A percentile compares a stretch with the other conserved stretches of the same genome.
These are phyloP conservation scores for Dicyrtoma fusca DNA, from an alignment of 2,888 invertebrate species.

Conservation along the genomic window DNA sequence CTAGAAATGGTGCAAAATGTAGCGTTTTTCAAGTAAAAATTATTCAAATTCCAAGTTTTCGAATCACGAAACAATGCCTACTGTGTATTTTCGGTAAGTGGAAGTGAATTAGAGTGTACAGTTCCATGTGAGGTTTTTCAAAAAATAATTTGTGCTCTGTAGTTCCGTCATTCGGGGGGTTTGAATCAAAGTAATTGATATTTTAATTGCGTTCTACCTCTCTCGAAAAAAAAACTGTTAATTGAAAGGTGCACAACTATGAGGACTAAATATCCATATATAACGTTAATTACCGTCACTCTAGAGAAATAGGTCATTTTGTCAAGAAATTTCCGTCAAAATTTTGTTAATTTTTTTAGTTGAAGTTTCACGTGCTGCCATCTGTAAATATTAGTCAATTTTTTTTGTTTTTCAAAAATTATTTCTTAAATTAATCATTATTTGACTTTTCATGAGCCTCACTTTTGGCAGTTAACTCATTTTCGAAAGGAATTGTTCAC, in stretches of 20 bases:
- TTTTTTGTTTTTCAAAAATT: neutral
- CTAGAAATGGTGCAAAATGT: conserved; percentile 44
- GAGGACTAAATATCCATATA: no score
- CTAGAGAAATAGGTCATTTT: no score
- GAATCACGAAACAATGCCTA: conserved; percentile 20
- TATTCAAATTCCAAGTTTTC: conserved; percentile 15
- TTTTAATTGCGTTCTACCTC: neutral
- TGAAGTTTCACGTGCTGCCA: conserved; percentile 33
- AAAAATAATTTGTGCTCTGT: neutral
- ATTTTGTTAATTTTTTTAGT: conserved; percentile 18
- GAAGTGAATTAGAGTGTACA: neutral
- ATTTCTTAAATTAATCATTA: conserved; percentile 7
- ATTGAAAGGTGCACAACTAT: no score
- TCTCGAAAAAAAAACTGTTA: no score
- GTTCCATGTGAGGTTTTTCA: neutral
- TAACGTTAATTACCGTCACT: no score
- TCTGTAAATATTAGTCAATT: conserved; percentile 44
- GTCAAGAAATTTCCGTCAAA: neutral
- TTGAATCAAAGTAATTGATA: neutral
- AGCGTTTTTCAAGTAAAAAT: conserved; percentile 35
- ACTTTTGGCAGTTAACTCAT: conserved; percentile 2
- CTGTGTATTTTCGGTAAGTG: conserved; percentile 36
- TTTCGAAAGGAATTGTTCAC: neutral
- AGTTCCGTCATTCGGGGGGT: neutral
- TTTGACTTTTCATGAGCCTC: neutral